Evolutionary conservation across 2,797 vertebrate genomes (phyloP).

Genomic region (Tenualosa ilisha): DNA sequence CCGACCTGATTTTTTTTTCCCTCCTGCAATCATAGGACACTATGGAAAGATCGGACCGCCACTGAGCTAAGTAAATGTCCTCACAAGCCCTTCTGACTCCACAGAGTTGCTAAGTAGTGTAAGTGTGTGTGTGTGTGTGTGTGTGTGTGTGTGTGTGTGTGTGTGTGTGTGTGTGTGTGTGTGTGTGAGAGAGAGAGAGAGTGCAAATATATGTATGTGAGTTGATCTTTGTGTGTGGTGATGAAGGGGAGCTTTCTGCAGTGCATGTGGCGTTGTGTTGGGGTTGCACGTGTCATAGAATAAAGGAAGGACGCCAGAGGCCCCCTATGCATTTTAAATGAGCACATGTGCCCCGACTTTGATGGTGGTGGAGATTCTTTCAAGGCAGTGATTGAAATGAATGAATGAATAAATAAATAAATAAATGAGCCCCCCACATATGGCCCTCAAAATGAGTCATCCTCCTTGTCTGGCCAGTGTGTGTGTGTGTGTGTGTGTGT

Average conservation of each 20-base stretch:
- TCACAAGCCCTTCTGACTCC: background rate
- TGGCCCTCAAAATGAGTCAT: slow-evolving; percentile 7
- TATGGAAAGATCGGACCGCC: background rate
- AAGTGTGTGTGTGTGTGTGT: slow-evolving; percentile 19
- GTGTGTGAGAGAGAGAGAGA: slow-evolving; percentile 29
- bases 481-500: background rate
- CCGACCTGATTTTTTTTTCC: too few species aligned
- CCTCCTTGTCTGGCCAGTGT: background rate
- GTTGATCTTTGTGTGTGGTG: slow-evolving; percentile 33
- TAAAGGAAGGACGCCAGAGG: background rate
- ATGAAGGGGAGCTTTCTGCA: slow-evolving; percentile 8
- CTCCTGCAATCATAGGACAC: background rate
- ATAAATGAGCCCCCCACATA: background rate
- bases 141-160: background rate
- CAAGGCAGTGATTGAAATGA: background rate
- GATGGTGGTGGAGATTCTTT: slow-evolving; percentile 34
- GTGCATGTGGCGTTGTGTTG: slow-evolving; percentile 13
- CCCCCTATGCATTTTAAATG: slow-evolving; percentile 22
- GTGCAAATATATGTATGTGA: slow-evolving; percentile 59
- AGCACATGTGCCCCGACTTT: slow-evolving; percentile 2
- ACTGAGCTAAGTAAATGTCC: background rate
- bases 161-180: slow-evolving; percentile 24
- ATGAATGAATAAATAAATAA: background rate
- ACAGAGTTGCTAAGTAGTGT: background rate
- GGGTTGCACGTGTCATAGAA: background rate